phyloP scores from a whole-genome alignment of 2,888 invertebrate species.

The Venusia cambrica region DNA sequence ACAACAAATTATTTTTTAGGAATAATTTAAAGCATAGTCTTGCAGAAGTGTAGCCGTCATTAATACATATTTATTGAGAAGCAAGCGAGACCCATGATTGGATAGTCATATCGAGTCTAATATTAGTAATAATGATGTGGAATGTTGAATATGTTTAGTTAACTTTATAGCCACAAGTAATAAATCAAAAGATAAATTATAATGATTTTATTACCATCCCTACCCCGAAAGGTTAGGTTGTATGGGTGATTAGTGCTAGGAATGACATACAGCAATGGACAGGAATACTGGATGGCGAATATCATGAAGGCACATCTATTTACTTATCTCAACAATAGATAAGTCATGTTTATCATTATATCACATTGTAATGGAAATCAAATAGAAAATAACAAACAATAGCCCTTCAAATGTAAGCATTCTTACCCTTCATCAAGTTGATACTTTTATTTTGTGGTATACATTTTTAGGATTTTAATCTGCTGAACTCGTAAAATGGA shows the following conservation, averaged over 20 bases:
- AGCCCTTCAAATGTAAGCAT: slow-evolving; percentile 7
- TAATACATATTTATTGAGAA: no score
- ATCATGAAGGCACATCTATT: slow-evolving; percentile 64
- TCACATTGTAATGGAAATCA: slow-evolving; percentile 24
- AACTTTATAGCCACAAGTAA: slow-evolving; percentile 15
- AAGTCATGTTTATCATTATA: slow-evolving; percentile 35
- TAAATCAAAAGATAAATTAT: slow-evolving; percentile 17
- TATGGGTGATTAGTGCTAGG: slow-evolving; percentile 6
- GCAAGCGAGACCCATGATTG: no score
- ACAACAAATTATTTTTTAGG: slow-evolving; percentile 36
- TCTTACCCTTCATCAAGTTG: slow-evolving; percentile 3
- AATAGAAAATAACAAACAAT: slow-evolving; percentile 4
- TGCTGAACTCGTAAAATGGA: no score
- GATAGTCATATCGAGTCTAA: no score
- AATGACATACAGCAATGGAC: slow-evolving; percentile 41
- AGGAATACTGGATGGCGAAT: slow-evolving; percentile 63
- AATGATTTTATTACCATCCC: slow-evolving; percentile 14
- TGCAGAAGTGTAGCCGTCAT: background rate
- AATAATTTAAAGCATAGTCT: slow-evolving; percentile 11
- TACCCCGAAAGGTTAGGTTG: slow-evolving; percentile 14
- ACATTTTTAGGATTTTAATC: no score
- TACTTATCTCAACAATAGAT: slow-evolving; percentile 41
- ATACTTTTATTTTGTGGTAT: slow-evolving; percentile 2
- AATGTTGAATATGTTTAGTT: slow-evolving; percentile 48
- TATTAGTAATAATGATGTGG: slow-evolving; percentile 44